These are phyloP conservation scores for Mellilla xanthometata DNA, from an alignment of 2,888 invertebrate species.

Conservation along the genomic window DNA sequence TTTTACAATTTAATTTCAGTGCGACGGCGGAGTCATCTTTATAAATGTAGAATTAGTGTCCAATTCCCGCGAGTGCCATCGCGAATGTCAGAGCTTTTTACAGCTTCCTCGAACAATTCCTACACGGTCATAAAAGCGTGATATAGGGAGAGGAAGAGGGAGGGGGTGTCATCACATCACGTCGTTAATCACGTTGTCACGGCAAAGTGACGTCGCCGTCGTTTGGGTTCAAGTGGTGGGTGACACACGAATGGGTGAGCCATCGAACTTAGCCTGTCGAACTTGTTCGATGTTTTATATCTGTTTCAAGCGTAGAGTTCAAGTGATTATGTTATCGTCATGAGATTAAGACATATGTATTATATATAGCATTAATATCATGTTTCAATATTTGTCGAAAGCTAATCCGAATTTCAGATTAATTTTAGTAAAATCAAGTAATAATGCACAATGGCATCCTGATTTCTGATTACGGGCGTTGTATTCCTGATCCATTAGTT, in stretches of 20 bases:
- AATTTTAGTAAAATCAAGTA: too few species aligned
- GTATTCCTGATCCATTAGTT: conserved; percentile 53
- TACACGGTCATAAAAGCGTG: conserved; percentile 17
- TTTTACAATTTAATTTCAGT: conserved; percentile 6
- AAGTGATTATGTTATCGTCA: too few species aligned
- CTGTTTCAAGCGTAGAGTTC: too few species aligned
- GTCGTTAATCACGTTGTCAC: conserved; percentile 71
- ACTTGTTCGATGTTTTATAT: too few species aligned
- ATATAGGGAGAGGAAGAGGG: neutral
- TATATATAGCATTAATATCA: too few species aligned
- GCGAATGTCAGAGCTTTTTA: conserved; percentile 22
- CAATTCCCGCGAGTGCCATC: conserved; percentile 16
- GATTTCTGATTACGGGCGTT: conserved; percentile 57
- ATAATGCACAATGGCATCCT: conserved; percentile 38
- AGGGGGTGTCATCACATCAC: conserved; percentile 42
- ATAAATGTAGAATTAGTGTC: conserved; percentile 17
- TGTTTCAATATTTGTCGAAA: too few species aligned
- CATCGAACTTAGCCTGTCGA: neutral
- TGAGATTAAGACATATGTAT: too few species aligned
- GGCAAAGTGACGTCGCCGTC: conserved; percentile 51
- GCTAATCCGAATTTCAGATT: too few species aligned
- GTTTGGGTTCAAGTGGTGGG: conserved; percentile 36
- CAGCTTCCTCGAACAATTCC: conserved; percentile 20
- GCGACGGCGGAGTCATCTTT: conserved; percentile 22
- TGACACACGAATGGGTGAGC: conserved; percentile 7